These are phyloP conservation scores for Eilema sororculum DNA, from an alignment of 2,888 invertebrate species.

Conservation along the genomic window DNA sequence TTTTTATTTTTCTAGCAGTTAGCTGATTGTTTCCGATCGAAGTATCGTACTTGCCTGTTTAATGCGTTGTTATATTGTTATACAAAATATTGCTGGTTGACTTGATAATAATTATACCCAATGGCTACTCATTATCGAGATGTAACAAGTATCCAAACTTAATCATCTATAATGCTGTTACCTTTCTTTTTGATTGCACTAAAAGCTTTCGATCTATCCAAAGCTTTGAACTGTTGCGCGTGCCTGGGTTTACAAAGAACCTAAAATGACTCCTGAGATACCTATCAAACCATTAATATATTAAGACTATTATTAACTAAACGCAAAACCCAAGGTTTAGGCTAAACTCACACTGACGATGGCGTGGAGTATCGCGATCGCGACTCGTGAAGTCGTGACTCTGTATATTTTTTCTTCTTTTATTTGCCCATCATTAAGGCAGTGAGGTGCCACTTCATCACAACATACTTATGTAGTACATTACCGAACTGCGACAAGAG, in stretches of 20 bases:
- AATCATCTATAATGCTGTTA: neutral
- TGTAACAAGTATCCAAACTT: neutral
- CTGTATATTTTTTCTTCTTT: no score
- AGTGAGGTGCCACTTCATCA: no score
- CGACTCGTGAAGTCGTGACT: no score
- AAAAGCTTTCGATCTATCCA: neutral
- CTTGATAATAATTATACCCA: no score
- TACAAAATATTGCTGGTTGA: no score
- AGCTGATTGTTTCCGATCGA: neutral
- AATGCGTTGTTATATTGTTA: neutral
- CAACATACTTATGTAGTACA: no score
- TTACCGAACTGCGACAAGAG: no score
- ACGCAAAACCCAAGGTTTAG: neutral
- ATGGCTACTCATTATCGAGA: neutral
- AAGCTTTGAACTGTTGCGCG: neutral
- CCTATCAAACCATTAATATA: neutral
- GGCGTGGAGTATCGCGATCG: neutral
- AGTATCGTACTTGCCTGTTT: neutral
- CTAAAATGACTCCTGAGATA: neutral
- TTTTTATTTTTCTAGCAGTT: conserved; percentile 1
- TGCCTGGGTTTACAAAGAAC: neutral
- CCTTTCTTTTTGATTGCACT: neutral
- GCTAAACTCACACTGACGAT: no score
- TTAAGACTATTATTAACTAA: conserved; percentile 1
- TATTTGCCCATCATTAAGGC: no score